Evolutionary conservation across 1,140 invertebrate species (phyloP).

Genomic region (Lordiphosa clarofinis): DNA sequence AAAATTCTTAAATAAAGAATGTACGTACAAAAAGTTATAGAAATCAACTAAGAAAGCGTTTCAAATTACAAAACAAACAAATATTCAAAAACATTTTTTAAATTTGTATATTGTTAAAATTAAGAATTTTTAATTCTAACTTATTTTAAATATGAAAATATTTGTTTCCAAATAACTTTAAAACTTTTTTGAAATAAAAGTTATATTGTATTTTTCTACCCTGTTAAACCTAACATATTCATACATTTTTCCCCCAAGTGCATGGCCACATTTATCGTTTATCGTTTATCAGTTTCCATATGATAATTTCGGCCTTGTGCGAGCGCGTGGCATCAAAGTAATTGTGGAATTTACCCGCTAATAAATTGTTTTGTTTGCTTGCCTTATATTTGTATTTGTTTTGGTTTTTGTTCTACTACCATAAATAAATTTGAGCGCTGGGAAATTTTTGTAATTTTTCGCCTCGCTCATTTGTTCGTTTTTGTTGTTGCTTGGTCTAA

Average conservation of each 20-base stretch:
- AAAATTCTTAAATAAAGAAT: too few relatives aligned
- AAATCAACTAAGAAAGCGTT: too few relatives aligned
- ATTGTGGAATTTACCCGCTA: conserved; percentile 53
- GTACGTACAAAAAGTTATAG: too few relatives aligned
- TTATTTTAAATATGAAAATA: too few relatives aligned
- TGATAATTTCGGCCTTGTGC: conserved; percentile 44
- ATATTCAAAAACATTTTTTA: too few relatives aligned
- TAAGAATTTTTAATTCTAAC: too few relatives aligned
- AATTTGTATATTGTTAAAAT: too few relatives aligned
- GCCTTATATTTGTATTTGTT: conserved; percentile 21
- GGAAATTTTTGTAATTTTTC: conserved; percentile 54
- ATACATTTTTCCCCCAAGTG: conserved; percentile 12
- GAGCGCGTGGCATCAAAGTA: conserved; percentile 50
- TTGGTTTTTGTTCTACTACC: conserved; percentile 15
- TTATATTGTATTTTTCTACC: too few relatives aligned
- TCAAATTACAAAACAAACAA: too few relatives aligned
- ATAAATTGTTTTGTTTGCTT: conserved; percentile 46
- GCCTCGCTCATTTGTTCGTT: conserved; percentile 27
- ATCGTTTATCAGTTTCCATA: conserved; percentile 42
- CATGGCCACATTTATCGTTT: conserved; percentile 22
- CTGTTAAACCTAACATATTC: too few relatives aligned
- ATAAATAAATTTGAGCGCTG: conserved; percentile 23
- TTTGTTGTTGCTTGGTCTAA: conserved; percentile 27
- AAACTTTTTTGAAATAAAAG: too few relatives aligned
- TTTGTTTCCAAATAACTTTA: too few relatives aligned